These are phyloP conservation scores for Temnopleurus reevesii DNA, from an alignment of 53 echinoderm and acorn worm genomes.

Conservation along the genomic window DNA sequence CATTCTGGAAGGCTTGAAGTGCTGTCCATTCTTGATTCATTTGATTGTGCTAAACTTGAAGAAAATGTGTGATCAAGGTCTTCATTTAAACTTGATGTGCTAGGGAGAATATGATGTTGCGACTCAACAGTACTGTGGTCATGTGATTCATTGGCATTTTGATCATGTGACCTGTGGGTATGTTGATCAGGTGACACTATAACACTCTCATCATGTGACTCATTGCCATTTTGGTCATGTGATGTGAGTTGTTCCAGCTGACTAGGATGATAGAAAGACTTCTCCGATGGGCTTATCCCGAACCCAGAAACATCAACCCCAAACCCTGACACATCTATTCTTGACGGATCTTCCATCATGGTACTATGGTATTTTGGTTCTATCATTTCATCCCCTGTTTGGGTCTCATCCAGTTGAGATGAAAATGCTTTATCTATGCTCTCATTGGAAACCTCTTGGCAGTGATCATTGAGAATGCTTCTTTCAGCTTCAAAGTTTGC, in stretches of 20 bases:
- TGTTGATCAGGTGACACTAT: too few species aligned
- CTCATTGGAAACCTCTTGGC: neutral
- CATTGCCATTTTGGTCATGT: neutral
- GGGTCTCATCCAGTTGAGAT: too few species aligned
- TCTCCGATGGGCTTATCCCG: neutral
- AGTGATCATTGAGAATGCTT: neutral
- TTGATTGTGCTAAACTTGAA: neutral
- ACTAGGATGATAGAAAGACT: neutral
- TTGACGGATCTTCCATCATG: neutral
- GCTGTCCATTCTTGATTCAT: neutral
- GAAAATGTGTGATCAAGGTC: neutral
- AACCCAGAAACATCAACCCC: constrained; percentile 35
- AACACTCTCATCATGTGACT: too few species aligned
- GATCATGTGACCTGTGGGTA: too few species aligned
- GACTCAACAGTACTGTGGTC: too few species aligned
- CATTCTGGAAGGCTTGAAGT: neutral
- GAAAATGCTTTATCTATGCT: neutral
- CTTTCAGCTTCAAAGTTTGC: neutral
- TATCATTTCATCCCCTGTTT: neutral
- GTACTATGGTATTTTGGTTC: neutral
- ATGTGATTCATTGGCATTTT: too few species aligned
- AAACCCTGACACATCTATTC: constrained; percentile 45
- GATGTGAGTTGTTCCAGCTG: neutral
- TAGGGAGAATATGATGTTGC: too few species aligned
- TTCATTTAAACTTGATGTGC: too few species aligned